Base-by-base conservation (phyloP, 2,888 invertebrate genomes). In the Scrobipalpa costella region DNA sequence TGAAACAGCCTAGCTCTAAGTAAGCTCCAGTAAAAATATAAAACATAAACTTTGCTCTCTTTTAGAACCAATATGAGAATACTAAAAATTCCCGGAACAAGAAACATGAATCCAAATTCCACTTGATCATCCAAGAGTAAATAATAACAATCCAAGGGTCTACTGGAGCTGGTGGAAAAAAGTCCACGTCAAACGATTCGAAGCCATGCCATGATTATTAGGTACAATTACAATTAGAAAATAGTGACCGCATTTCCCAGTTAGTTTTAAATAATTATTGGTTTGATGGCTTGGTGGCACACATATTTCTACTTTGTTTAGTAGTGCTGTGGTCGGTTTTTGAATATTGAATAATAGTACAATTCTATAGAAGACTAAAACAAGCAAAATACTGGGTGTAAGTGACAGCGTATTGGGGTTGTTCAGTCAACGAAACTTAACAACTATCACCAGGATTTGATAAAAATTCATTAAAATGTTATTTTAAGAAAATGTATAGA, bases 161-260 rank as follows among this genome's bases (percentile, higher is more conserved):
- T 13, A 27, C 15, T 55, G n/a, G 1, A n/a, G 33, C 33, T 55
- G 15, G 33, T 27, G 55, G 60, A n/a, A 69, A 71, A 70, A 69
- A 68, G 67, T 73, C 67, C 70, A 67, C 67, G 74, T 78, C 76
- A 76, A 73, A 75, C 64, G 33, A 71, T 68, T 73, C 63, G 68
- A 65, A 71, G 69, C 71, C 71, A 71, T 71, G 67, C 68, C 71
- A 74, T 79, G 63, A 77, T 76, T 75, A 77, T 70, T 67, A 49
- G 7, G 17, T 38, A 38, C 38, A 17, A 50, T 50, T 50, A 72
- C 67, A 67, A 74, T 76, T 74, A 63, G 63, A 73, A 72, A 74
- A 72, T 69, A 70, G 71, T 63, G 58, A 60, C 69, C 73, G 68
- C 69, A 64, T 71, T 73, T 73, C 67, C 71, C 71, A 66, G 70